phyloP scores from a whole-genome alignment of 2,113 vertebrate species.

The Erythrocercus mccallii region DNA sequence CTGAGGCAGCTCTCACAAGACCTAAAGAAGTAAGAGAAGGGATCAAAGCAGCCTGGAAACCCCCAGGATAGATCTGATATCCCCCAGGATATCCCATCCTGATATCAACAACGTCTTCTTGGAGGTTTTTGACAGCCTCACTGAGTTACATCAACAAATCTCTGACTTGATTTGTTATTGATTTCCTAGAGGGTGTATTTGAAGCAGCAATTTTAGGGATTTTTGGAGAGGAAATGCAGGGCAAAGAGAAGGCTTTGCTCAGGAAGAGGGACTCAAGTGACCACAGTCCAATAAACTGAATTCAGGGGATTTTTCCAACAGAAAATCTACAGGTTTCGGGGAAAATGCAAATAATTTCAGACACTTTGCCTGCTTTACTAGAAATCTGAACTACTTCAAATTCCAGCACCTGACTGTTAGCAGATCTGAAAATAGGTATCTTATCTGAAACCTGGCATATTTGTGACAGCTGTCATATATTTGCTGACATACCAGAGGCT shows the following conservation, averaged over 20 bases:
- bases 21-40: background rate
- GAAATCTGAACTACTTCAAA: constrained; percentile 1
- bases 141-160: constrained; percentile 42
- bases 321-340: background rate
- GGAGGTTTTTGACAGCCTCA: constrained; percentile 46
- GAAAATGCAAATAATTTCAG: constrained; percentile 14
- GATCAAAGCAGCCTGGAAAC: background rate
- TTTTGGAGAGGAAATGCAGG: background rate
- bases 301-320: background rate
- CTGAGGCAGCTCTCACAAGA: background rate
- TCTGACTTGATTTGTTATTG: constrained; percentile 61
- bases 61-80: background rate
- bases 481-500: constrained; percentile 18
- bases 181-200: constrained; percentile 41
- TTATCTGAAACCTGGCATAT: constrained; percentile 20
- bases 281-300: background rate
- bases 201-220: constrained; percentile 34
- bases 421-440: constrained; percentile 48
- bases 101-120: background rate
- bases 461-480: constrained; percentile 40
- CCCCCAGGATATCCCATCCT: background rate
- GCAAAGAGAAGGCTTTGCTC: background rate
- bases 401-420: constrained; percentile 8
- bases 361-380: background rate
- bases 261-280: background rate